Base-by-base conservation (phyloP, 2,888 invertebrate species). In the Terebella lapidaria region DNA sequence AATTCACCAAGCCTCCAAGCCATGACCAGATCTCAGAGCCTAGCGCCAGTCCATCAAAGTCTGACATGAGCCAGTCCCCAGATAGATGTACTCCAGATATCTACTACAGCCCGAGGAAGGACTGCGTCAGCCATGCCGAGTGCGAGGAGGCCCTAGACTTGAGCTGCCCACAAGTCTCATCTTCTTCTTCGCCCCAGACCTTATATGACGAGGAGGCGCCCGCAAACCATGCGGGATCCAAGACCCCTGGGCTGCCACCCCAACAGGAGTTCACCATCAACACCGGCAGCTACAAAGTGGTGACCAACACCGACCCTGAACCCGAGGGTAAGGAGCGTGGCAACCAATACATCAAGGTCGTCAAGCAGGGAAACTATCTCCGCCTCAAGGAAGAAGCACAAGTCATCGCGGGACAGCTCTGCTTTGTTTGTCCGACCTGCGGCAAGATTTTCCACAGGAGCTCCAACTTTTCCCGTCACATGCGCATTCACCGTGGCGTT, bases 381-480 rank as follows among this genome's bases (percentile, higher is more conserved):
- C 65, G 65, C 52, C 58, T 66, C 56, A 54, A 60, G 29, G 54
- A 62, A 22, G 62, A 66, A 45, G 62, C 63, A n/a, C 61, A 63
- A 51, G 27, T 66, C 18, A 62, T 65, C 45, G 58, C 58, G 25
- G 66, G 64, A n/a, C 56, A 58, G 49, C 58, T 66, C 51, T 57
- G 63, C 49, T 66, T 66, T 53, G 60, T 58, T 15, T 66, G 66
- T 29, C 66, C 66, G 10, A 58, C 66, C 42, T 66, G 66, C 65
- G 45, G 49, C 57, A 66, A 66, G 26, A 58, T 61, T 5, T 66
- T 66, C 59, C 59, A 61, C 59, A 58, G 66, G 29, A 66, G 65
- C 52, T 66, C 65, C 20, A 66, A 66, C 59, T 66, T 66, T 52
- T 66, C 66, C 2, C 62, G 66, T 2, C 66, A 66, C 63, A 66